phyloP scores from a whole-genome alignment of 2,797 vertebrate genomes.

The Odontamblyopus rebecca region DNA sequence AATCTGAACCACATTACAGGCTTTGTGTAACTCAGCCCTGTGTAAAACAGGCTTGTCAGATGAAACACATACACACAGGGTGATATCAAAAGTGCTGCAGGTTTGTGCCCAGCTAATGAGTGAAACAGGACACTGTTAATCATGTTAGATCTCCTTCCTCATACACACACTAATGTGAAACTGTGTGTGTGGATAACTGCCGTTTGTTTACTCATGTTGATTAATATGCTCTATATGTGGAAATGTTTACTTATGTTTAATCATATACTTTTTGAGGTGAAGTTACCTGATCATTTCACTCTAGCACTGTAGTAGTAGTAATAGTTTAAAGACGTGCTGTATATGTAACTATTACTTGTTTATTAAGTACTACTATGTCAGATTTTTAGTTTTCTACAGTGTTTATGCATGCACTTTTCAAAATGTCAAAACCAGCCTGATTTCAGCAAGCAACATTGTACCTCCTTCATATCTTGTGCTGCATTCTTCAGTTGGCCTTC shows the following conservation, averaged over 20 bases:
- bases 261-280: neutral
- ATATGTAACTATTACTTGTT: neutral
- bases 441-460: conserved; percentile 18
- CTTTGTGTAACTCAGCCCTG: neutral
- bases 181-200: conserved; percentile 1
- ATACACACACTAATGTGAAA: conserved; percentile 33
- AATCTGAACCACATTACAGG: conserved; percentile 10
- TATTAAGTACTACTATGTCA: neutral
- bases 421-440: conserved; percentile 16
- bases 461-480: conserved; percentile 57
- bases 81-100: conserved; percentile 39
- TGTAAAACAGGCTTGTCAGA: conserved; percentile 32
- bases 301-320: neutral
- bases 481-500: conserved; percentile 57
- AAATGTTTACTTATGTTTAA: conserved; percentile 4
- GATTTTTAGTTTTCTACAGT: neutral
- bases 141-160: conserved; percentile 66
- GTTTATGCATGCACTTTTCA: neutral
- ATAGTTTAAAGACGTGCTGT: neutral
- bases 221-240: conserved; percentile 14
- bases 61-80: conserved; percentile 13
- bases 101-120: conserved; percentile 56
- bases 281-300: neutral
- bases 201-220: conserved; percentile 14
- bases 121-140: conserved; percentile 71